Base-by-base conservation (phyloP, 1,140 invertebrate species). In the Galleria mellonella region DNA sequence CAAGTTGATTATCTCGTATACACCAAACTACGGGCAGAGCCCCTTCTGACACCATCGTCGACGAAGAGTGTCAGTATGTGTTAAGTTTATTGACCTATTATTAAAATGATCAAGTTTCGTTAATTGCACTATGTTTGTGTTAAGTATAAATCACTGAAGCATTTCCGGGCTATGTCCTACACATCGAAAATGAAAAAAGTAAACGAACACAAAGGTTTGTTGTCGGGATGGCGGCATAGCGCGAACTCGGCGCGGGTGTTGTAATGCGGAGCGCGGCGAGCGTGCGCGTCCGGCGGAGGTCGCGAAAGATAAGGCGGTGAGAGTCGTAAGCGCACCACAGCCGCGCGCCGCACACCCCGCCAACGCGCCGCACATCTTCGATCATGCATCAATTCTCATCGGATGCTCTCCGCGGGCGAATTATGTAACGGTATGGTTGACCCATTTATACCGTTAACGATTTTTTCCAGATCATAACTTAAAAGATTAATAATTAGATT, bases 21-120 rank as follows among this genome's bases (percentile, higher is more conserved):
- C 90, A 90, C 89, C 89, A 90, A 56, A 90, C 89, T 48, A 90
- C 88, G 67, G 84, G 84, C 74, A 87, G 47, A 56, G 88, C 86
- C 66, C 84, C 85, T 69, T 88, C 81, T 36, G 88, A 89, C 66
- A 90, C 87, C 88, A 89, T 89, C 65, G 68, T 85, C 64, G 58
- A 40, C 64, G 58, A 43, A 39, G 58, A 55, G 44, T 55, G 35
- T 62, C 44, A 55, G 39, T 43, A 17, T 41, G 33, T 15, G 17
- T 41, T 12, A 47, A 28, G 9, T 36, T 33, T 35, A 37, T 37
- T 35, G 32, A 23, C 17, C 17, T 23, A 23, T 23, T 23, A 23
- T 23, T 23, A 23, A 23, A 23, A 23, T 23, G 17, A 23, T 3
- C 6, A 23, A 23, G 6, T 23, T 23, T 23, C n/a, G n/a, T n/a